These are phyloP conservation scores for Apis mellifera DNA, from an alignment of 1,140 invertebrate genomes.

Conservation along the genomic window DNA sequence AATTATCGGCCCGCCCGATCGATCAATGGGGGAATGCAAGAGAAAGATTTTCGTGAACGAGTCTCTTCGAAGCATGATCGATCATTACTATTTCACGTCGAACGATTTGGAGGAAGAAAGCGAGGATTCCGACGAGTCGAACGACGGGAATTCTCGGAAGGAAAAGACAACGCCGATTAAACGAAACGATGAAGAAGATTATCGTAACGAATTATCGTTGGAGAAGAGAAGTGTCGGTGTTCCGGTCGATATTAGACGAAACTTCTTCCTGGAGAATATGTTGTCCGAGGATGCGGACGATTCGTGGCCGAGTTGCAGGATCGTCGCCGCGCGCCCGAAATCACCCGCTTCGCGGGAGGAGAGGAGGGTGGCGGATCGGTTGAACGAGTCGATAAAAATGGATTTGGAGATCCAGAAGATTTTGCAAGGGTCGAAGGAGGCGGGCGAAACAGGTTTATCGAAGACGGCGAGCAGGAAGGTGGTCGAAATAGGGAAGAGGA, in stretches of 20 bases:
- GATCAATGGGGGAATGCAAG: background rate
- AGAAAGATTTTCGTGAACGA: conserved; percentile 12
- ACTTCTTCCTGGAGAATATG: conserved; percentile 74
- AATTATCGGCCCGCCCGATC: background rate
- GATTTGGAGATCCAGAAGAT: background rate
- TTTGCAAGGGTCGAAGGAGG: background rate
- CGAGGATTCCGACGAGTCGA: background rate
- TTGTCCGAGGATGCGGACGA: conserved; percentile 54
- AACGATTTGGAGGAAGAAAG: background rate
- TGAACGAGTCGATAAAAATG: conserved; percentile 7
- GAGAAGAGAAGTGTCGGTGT: background rate
- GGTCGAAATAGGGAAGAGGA: conserved; percentile 48
- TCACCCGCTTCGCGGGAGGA: background rate
- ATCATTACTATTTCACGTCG: background rate
- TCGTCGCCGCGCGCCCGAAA: conserved; percentile 65
- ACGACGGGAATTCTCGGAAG: too few species aligned
- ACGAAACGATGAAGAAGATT: background rate
- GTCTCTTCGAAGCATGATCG: conserved; percentile 15
- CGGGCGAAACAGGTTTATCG: background rate
- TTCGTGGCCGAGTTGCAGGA: conserved; percentile 37
- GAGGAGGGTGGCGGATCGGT: background rate
- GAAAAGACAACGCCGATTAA: background rate
- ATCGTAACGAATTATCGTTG: background rate
- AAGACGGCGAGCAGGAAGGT: background rate
- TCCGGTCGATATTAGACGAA: conserved; percentile 52